Conservation (phyloP, 2,113 vertebrate species). For the Peromyscus maniculatus region DNA sequence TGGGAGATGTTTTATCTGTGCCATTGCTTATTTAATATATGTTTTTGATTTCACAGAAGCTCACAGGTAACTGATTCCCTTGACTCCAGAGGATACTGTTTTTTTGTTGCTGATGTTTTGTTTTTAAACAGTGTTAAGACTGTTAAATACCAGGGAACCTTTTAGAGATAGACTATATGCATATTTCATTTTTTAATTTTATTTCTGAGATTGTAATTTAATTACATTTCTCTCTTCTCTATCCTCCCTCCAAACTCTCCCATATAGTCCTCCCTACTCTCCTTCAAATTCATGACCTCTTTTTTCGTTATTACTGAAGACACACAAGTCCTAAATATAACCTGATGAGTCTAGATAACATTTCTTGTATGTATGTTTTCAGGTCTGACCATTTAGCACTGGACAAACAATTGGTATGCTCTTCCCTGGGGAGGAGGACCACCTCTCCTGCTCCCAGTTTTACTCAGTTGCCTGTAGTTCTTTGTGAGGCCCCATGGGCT, state of each 20-base stretch:
- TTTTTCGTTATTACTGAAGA: not conserved
- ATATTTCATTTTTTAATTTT: not conserved
- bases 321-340: not conserved
- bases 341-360: not conserved
- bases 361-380: not conserved
- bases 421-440: not conserved
- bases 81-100: not conserved
- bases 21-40: not conserved
- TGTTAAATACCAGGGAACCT: not conserved
- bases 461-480: not conserved
- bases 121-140: not conserved
- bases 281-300: not conserved
- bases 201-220: not conserved
- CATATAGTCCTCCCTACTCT: not conserved
- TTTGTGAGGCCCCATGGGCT: not conserved
- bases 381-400: not conserved
- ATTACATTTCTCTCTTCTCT: not conserved
- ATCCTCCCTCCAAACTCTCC: not conserved
- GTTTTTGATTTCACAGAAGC: not conserved
- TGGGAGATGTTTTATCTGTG: not conserved
- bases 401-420: not conserved
- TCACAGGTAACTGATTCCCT: not conserved
- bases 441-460: not conserved
- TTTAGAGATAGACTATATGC: not conserved
- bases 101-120: not conserved